These are phyloP conservation scores for Dione juno DNA, from an alignment of 2,888 invertebrate genomes.

Conservation along the genomic window DNA sequence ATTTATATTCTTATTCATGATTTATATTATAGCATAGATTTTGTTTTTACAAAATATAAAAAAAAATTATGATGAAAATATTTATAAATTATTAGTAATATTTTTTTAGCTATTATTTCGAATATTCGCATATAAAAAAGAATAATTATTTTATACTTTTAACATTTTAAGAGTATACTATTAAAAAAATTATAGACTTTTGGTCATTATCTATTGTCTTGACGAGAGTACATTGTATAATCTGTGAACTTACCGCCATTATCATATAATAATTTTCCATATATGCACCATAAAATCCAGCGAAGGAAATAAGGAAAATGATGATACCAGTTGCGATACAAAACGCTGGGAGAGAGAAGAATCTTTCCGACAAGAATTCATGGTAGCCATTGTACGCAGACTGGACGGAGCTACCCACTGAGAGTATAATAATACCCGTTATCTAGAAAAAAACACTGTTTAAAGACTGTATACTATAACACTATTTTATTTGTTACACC, in stretches of 20 bases:
- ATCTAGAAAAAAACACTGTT: constrained; percentile 83
- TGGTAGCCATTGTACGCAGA: constrained; percentile 86
- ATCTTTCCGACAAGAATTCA: constrained; percentile 86
- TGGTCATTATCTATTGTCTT: background rate
- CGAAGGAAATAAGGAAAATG: constrained; percentile 90
- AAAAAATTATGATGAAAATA: no score
- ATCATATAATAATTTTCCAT: constrained; percentile 93
- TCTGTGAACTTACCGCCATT: constrained; percentile 85
- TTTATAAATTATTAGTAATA: no score
- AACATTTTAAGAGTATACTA: background rate
- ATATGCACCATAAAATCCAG: constrained; percentile 95
- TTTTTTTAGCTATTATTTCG: no score
- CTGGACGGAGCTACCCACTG: constrained; percentile 88
- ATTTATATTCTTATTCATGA: background rate
- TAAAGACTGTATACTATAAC: constrained; percentile 39
- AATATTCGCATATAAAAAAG: no score
- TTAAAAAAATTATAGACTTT: background rate
- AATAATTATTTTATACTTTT: no score
- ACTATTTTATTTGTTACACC: background rate
- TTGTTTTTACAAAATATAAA: background rate
- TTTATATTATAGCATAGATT: background rate
- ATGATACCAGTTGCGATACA: constrained; percentile 88
- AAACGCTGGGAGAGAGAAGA: constrained; percentile 89
- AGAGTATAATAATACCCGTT: constrained; percentile 90
- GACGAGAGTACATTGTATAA: background rate